phyloP scores from a whole-genome alignment of 1,140 invertebrate species.

The Lordiphosa clarofinis region DNA sequence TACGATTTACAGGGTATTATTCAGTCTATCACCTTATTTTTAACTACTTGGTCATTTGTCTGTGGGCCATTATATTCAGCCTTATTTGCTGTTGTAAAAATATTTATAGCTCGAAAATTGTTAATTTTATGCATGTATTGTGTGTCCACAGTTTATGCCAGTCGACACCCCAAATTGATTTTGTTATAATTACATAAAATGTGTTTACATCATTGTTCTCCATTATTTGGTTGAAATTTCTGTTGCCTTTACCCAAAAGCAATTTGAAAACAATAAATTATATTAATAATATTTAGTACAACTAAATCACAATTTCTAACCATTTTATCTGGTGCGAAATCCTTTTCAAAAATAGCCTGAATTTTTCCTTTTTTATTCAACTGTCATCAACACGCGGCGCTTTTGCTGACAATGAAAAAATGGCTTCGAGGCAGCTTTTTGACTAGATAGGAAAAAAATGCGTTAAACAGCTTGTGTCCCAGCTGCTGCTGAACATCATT shows the following conservation, averaged over 20 bases:
- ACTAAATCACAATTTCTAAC: not conserved
- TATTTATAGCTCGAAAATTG: conserved; percentile 37
- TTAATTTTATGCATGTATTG: conserved; percentile 6
- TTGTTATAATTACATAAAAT: conserved; percentile 44
- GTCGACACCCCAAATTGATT: conserved; percentile 26
- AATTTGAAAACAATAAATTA: conserved; percentile 18
- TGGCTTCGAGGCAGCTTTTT: conserved; percentile 7
- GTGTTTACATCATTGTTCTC: conserved; percentile 32
- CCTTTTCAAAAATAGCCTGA: conserved; percentile 1
- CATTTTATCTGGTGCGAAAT: not conserved
- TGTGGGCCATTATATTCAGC: conserved; percentile 25
- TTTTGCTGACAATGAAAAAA: conserved; percentile 53
- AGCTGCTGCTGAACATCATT: conserved; percentile 60
- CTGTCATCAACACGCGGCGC: conserved; percentile 55
- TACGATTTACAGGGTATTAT: too few species aligned
- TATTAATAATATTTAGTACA: not conserved
- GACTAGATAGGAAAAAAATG: conserved; percentile 12
- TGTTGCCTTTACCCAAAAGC: conserved; percentile 8
- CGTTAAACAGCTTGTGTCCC: conserved; percentile 32
- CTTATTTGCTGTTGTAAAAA: conserved; percentile 30
- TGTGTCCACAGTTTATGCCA: conserved; percentile 32
- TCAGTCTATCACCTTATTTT: too few species aligned
- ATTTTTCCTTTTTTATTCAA: conserved; percentile 43
- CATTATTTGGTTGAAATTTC: conserved; percentile 23
- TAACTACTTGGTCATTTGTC: conserved; percentile 1